A percentile compares a stretch with the other conserved stretches of the same genome.
These are phyloP conservation scores for Nothocercus julius DNA, from an alignment of 2,113 vertebrate species.

Conservation along the genomic window DNA sequence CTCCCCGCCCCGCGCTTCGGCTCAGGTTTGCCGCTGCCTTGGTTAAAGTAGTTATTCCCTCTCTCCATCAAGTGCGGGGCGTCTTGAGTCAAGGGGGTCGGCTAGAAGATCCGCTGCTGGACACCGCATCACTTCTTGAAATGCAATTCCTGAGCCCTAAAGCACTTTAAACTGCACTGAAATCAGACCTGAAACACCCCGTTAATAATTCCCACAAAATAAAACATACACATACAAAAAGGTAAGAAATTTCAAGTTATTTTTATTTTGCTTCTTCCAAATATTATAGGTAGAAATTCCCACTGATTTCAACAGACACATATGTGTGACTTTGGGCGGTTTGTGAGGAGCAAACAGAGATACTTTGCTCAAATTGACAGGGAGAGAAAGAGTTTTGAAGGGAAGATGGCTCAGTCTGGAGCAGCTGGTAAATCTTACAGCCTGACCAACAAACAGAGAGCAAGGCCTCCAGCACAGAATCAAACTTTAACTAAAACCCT, in stretches of 20 bases:
- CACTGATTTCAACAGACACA: background rate
- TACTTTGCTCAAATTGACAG: background rate
- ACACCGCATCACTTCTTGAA: background rate
- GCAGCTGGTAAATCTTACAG: background rate
- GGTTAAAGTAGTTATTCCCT: too few relatives aligned
- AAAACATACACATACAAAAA: background rate
- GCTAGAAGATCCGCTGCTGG: rapidly evolving
- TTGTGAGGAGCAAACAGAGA: background rate
- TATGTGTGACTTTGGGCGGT: background rate
- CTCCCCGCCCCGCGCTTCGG: too few relatives aligned
- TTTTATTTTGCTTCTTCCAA: background rate
- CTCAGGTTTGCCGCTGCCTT: too few relatives aligned
- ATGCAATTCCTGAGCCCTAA: background rate
- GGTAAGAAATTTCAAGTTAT: background rate
- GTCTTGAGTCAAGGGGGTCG: background rate
- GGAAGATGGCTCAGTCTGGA: background rate
- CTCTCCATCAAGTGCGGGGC: too few relatives aligned
- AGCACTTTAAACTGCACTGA: background rate
- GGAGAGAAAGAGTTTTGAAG: background rate
- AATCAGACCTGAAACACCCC: background rate
- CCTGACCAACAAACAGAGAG: background rate
- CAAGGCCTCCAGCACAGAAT: background rate
- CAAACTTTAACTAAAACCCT: background rate
- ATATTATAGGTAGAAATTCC: background rate
- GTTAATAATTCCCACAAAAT: background rate